Base-by-base conservation (phyloP, 1,140 invertebrate species). In the Leptoteleia sp. region DNA sequence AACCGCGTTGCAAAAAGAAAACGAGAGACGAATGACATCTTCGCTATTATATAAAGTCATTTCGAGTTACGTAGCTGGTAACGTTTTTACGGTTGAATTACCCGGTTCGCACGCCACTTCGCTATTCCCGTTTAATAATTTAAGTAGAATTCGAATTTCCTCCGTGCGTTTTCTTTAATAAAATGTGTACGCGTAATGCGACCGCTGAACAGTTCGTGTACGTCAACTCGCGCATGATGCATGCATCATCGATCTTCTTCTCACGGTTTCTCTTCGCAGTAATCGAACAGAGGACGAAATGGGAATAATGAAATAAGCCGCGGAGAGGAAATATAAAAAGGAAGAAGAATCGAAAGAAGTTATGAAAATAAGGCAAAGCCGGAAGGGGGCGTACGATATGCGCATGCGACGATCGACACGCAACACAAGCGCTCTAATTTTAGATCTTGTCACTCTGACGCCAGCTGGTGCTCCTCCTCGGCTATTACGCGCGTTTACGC, bases 381-480 rank as follows among this genome's bases (percentile, higher is more conserved):
- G 87, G 87, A 88, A 88, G 79, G 81, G 85, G 86, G 86, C 85
- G 87, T 84, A 84, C 71, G 84, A 87, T 87, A 86, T 86, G 87
- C 85, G 85, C 85, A 88, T 88, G 86, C 86, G 85, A 88, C 87
- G 83, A 87, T 88, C 85, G 87, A 88, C 87, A 88, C 86, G 87
- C 86, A 88, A 88, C 57, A 38, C 62, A 65, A 86, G 82, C 83
- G 84, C 85, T 87, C 87, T 89, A 89, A 89, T 89, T 88, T 86
- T 87, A 89, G 88, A 89, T 89, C 87, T 89, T 88, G 87, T 89
- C 87, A 88, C 87, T 88, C 87, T 84, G 81, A 87, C 86, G 86
- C 87, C 88, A 89, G 87, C 81, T 89, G 88, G 77, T 81, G 82
- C 82, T 73, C 85, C 87, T 87, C 87, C 87, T 85, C 84, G 72